These are phyloP conservation scores for Urechis unicinctus DNA, from an alignment of 2,888 invertebrate genomes.

Conservation along the genomic window DNA sequence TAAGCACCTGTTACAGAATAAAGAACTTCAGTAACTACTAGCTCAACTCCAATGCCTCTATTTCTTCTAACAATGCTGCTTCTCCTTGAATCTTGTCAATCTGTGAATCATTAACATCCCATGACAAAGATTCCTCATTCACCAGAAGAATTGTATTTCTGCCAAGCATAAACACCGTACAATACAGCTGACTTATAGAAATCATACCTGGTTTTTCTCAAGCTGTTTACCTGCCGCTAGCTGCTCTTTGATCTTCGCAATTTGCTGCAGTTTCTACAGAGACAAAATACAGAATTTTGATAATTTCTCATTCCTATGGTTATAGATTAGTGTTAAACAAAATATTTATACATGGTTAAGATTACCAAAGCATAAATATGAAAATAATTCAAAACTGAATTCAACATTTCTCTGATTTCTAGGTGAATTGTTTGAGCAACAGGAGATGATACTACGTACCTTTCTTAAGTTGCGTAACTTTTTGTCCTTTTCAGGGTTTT, in stretches of 20 bases:
- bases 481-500: neutral
- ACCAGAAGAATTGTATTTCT: no score
- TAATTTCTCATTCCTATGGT: no score
- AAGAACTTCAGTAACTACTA: no score
- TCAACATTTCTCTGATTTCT: neutral
- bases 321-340: no score
- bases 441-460: no score
- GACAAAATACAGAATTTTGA: no score
- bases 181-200: neutral
- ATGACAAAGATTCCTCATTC: no score
- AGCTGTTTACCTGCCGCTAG: neutral
- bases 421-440: no score
- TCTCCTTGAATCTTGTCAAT: neutral
- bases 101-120: neutral
- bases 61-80: neutral
- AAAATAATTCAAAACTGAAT: neutral
- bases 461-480: neutral
- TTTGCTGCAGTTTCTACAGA: neutral
- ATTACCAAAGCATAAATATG: no score
- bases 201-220: neutral
- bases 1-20: no score
- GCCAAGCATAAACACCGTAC: neutral
- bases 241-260: neutral
- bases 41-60: neutral
- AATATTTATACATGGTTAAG: no score